Conservation (phyloP, 2,888 invertebrate genomes). For the Philopedon plagiatum region DNA sequence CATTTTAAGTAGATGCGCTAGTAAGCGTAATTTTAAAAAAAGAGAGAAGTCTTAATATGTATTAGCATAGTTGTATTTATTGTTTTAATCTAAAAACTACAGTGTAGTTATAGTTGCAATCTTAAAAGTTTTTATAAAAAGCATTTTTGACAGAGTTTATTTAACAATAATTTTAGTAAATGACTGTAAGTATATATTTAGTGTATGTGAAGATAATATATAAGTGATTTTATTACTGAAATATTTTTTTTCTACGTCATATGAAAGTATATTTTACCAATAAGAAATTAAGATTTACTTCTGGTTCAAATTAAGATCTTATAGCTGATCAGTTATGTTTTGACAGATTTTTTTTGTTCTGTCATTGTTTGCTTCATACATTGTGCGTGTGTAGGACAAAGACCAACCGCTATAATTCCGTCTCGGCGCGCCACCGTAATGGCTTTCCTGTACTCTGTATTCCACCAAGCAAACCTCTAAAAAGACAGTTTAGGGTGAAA, state of each 20-base stretch:
- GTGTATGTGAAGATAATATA: constrained; percentile 25
- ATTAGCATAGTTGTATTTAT: constrained; percentile 25
- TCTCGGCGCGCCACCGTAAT: too few species aligned
- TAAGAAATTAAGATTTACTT: too few species aligned
- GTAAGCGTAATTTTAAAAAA: constrained; percentile 93
- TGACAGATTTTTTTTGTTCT: too few species aligned
- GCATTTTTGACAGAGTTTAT: constrained; percentile 42
- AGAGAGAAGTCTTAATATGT: constrained; percentile 77
- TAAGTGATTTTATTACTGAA: constrained; percentile 45
- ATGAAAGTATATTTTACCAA: too few species aligned
- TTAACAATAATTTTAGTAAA: constrained; percentile 38
- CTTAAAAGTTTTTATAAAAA: constrained; percentile 44
- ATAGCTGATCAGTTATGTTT: too few species aligned
- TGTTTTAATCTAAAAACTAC: constrained; percentile 38
- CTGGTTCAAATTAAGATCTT: too few species aligned
- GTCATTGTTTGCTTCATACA: too few species aligned
- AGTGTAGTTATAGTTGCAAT: constrained; percentile 45
- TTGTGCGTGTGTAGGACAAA: too few species aligned
- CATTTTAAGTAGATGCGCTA: constrained; percentile 91
- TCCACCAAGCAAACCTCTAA: too few species aligned
- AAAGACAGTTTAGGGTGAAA: too few species aligned
- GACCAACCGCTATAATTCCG: too few species aligned
- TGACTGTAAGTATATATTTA: constrained; percentile 36
- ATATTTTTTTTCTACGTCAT: neutral
- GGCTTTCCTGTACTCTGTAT: too few species aligned